Percentiles rank a stretch among this genome's conserved stretches.
Conservation (phyloP, 2,113 vertebrate genomes). For the Reinhardtius hippoglossoides region DNA sequence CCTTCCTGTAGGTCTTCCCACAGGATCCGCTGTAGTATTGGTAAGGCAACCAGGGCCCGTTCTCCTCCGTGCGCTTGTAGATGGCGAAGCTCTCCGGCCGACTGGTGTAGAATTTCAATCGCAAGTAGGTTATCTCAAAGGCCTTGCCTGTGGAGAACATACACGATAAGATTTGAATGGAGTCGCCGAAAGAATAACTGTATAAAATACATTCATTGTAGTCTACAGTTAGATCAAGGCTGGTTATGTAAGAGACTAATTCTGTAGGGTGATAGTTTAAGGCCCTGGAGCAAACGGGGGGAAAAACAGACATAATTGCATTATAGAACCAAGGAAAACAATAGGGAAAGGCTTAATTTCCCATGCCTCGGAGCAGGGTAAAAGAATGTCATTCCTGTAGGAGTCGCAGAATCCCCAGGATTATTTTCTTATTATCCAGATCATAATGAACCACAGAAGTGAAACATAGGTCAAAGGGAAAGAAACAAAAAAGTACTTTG, state of each 20-base stretch:
- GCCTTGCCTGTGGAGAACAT: slow-evolving; percentile 87
- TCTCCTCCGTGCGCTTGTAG: slow-evolving; percentile 84
- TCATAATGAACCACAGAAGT: slow-evolving; percentile 44
- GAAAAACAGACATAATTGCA: slow-evolving; percentile 51
- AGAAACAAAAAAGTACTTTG: background rate
- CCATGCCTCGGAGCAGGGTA: slow-evolving; percentile 47
- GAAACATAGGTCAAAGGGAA: slow-evolving; percentile 54
- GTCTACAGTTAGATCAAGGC: slow-evolving; percentile 20
- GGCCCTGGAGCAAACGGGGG: slow-evolving; percentile 28
- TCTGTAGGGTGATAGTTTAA: slow-evolving; percentile 42
- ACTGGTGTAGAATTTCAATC: slow-evolving; percentile 95
- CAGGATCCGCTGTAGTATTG: slow-evolving; percentile 96
- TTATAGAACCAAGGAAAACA: slow-evolving; percentile 58
- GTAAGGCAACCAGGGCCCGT: slow-evolving; percentile 89
- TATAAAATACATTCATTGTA: slow-evolving; percentile 20
- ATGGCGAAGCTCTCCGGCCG: slow-evolving; percentile 95
- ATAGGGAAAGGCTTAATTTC: slow-evolving; percentile 54
- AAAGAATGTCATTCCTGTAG: slow-evolving; percentile 64
- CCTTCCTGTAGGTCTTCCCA: slow-evolving; percentile 83
- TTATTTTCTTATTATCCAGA: slow-evolving; percentile 64
- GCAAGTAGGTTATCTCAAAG: slow-evolving; percentile 94
- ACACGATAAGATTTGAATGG: slow-evolving; percentile 33
- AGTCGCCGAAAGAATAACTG: slow-evolving; percentile 15
- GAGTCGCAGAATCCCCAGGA: slow-evolving; percentile 50
- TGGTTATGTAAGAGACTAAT: slow-evolving; percentile 45